phyloP scores from a whole-genome alignment of 2,113 vertebrate species.

The Prietella phreatophila region DNA sequence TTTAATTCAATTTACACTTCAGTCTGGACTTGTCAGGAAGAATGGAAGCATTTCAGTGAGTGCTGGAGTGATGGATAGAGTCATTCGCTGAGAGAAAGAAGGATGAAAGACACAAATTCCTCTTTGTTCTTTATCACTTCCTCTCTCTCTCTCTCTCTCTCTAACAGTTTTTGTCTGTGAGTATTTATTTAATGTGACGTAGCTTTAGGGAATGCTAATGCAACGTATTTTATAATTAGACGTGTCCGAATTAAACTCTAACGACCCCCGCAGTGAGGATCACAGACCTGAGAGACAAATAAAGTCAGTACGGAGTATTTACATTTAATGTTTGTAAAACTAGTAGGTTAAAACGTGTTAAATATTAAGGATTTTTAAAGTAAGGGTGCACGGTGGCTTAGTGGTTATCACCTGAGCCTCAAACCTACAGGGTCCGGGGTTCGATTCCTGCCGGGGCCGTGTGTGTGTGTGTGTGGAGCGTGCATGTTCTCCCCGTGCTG shows the following conservation, averaged over 20 bases:
- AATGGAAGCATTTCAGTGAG: not conserved
- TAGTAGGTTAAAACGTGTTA: too few relatives aligned
- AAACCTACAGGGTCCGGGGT: too few relatives aligned
- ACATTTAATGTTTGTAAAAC: not conserved
- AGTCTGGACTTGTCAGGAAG: not conserved
- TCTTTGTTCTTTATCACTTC: not conserved
- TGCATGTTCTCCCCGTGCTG: too few relatives aligned
- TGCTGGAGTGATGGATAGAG: not conserved
- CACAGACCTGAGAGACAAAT: not conserved
- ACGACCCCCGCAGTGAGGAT: not conserved
- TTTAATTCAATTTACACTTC: not conserved
- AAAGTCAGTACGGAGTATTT: not conserved
- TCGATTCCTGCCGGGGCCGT: too few relatives aligned
- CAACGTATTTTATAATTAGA: conserved; percentile 53
- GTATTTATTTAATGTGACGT: conserved; percentile 52
- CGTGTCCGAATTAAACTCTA: conserved; percentile 45
- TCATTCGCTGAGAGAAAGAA: not conserved
- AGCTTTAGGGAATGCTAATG: conserved; percentile 46
- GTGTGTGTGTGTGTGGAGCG: too few relatives aligned
- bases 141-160: conserved; percentile 9
- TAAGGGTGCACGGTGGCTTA: too few relatives aligned
- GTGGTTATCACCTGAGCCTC: too few relatives aligned
- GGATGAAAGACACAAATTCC: not conserved
- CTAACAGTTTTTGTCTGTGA: not conserved
- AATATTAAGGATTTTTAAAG: too few relatives aligned